These are phyloP conservation scores for Epizoanthus fatuus DNA, from an alignment of 92 coral and sea anemone species.

Conservation along the genomic window DNA sequence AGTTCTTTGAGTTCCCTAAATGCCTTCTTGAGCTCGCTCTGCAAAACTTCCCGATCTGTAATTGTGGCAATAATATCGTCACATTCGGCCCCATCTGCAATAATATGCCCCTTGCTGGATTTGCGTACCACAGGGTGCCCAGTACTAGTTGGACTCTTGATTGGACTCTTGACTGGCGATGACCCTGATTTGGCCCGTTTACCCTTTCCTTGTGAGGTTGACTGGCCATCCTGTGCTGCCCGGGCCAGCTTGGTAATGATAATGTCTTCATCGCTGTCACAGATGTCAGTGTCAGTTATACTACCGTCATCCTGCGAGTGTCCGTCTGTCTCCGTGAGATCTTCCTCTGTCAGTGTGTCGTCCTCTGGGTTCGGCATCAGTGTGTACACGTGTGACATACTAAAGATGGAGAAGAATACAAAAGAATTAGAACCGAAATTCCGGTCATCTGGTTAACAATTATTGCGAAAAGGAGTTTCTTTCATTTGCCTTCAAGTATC, in stretches of 20 bases:
- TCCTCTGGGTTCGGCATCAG: conserved; percentile 81
- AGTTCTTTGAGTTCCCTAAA: conserved; percentile 55
- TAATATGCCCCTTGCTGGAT: conserved; percentile 5
- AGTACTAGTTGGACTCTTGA: conserved; percentile 5
- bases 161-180: conserved; percentile 52
- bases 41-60: conserved; percentile 53
- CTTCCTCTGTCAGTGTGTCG: conserved; percentile 82
- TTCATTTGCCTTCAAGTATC: too few species aligned
- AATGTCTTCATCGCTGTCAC: conserved; percentile 89
- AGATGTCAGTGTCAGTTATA: conserved; percentile 74
- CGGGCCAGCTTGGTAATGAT: conserved; percentile 88
- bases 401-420: neutral
- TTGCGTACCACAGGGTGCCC: conserved; percentile 1
- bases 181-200: conserved; percentile 43
- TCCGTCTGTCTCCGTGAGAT: conserved; percentile 77
- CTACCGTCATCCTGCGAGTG: conserved; percentile 79
- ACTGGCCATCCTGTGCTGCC: conserved; percentile 70
- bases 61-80: conserved; percentile 8
- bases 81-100: neutral
- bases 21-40: conserved; percentile 69
- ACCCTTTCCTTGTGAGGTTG: conserved; percentile 55
- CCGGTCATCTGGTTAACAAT: too few species aligned
- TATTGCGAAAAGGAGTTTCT: too few species aligned
- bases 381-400: conserved; percentile 85
- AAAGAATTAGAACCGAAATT: neutral